Evolutionary conservation across 2,888 invertebrate genomes (phyloP), one percentile per base, ranked within the genome.

Genomic region (Shargacucullia verbasci): DNA sequence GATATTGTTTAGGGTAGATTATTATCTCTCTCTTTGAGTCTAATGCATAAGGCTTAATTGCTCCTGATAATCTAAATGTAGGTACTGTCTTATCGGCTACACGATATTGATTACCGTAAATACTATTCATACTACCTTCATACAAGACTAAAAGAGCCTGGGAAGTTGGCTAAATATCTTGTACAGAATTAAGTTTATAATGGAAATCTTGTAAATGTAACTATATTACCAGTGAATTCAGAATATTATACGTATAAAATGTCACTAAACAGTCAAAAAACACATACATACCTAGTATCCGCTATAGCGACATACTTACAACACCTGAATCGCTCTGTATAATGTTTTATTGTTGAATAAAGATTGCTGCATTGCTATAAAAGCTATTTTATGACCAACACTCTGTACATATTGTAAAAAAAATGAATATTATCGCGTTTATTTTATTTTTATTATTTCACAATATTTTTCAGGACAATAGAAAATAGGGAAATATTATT

Each of bases 291-390:
- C 20, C 20, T 20, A 20, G 20, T 40, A 43, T 49, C 37, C 29
- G 25, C n/a, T n/a, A n/a, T 35, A 50, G 45, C 9, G 57, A 55
- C 58, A 70, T 64, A 70, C 70, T 70, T 70, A 59, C 49, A 48
- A 44, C 64, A 58, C 44, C 50, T 46, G 65, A 64, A 62, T 63
- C 43, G 52, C 46, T 34, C 39, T 47, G 43, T 62, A 39, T 50
- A 69, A 56, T 59, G 48, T 70, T 68, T 70, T 64, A 64, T 46
- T 59, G 48, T 38, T 45, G 27, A 52, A 70, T 68, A 70, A 68
- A 70, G 58, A 64, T 68, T 70, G 47, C 47, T 70, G 55, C 53
- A 70, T 44, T 55, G 67, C 70, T 70, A 41, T 68, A 70, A 64
- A 69, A 64, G 45, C 25, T 35, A 46, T 48, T 70, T 70, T 58